These are phyloP conservation scores for Diceros bicornis DNA, from an alignment of 2,797 vertebrate species.

Conservation along the genomic window DNA sequence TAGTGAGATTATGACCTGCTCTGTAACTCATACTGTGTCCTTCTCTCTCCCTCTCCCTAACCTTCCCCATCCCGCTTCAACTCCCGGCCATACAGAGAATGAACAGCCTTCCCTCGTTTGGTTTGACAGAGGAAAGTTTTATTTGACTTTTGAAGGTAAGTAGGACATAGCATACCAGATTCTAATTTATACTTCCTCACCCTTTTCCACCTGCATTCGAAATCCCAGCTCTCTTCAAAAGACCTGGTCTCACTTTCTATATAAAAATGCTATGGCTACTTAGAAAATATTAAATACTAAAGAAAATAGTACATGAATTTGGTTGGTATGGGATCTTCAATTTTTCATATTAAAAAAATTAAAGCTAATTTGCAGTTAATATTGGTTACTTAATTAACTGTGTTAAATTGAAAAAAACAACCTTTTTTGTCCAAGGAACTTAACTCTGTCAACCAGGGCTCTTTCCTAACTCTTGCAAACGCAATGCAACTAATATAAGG, in stretches of 20 bases:
- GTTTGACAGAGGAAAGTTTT: slow-evolving; percentile 99
- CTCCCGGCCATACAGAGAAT: slow-evolving; percentile 96
- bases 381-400: slow-evolving; percentile 38
- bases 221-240: slow-evolving; percentile 82
- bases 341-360: slow-evolving; percentile 60
- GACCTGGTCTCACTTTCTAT: slow-evolving; percentile 74
- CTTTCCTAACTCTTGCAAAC: slow-evolving; percentile 76
- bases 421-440: slow-evolving; percentile 86
- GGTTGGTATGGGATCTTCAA: slow-evolving; percentile 75
- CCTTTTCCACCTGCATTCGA: slow-evolving; percentile 78
- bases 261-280: slow-evolving; percentile 88
- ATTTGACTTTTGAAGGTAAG: slow-evolving; percentile 99
- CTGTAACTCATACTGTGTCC: slow-evolving; percentile 95
- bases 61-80: slow-evolving; percentile 92
- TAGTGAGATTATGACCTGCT: slow-evolving; percentile 93
- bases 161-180: slow-evolving; percentile 91
- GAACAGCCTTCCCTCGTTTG: slow-evolving; percentile 99
- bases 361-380: slow-evolving; percentile 52
- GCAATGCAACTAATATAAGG: slow-evolving; percentile 7
- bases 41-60: slow-evolving; percentile 96
- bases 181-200: slow-evolving; percentile 74
- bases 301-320: slow-evolving; percentile 75
- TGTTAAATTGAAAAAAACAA: slow-evolving; percentile 59
- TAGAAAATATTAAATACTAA: slow-evolving; percentile 72
- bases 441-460: slow-evolving; percentile 90